Percentiles rank a stretch among this genome's conserved stretches.
phyloP scores from a whole-genome alignment of 2,888 invertebrate species.

The Mesochorus sp. region DNA sequence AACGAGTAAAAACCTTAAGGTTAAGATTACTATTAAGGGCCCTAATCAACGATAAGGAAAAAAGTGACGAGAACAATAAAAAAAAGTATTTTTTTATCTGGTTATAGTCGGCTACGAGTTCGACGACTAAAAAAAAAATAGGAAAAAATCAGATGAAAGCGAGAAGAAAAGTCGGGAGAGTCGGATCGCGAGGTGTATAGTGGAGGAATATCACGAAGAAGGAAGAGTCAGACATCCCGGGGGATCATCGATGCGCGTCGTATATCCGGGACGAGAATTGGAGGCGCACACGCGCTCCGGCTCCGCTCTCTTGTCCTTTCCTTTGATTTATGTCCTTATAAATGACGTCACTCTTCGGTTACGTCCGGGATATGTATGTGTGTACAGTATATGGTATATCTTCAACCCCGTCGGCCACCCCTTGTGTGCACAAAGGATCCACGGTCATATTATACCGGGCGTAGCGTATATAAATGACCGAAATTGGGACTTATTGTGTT shows the following conservation, averaged over 20 bases:
- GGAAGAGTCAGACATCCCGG: slow-evolving; percentile 54
- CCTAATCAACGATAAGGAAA: too few relatives aligned
- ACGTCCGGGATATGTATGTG: slow-evolving; percentile 69
- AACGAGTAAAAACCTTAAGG: too few relatives aligned
- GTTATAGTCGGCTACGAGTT: too few relatives aligned
- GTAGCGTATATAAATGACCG: slow-evolving; percentile 82
- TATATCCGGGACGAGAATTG: slow-evolving; percentile 61
- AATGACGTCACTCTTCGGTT: slow-evolving; percentile 81
- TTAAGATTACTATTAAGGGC: too few relatives aligned
- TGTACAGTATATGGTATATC: slow-evolving; percentile 35
- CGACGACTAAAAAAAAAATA: too few relatives aligned
- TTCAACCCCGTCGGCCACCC: slow-evolving; percentile 51
- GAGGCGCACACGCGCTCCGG: slow-evolving; percentile 49
- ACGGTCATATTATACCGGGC: slow-evolving; percentile 80
- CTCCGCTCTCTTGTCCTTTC: slow-evolving; percentile 72
- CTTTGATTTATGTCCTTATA: slow-evolving; percentile 82
- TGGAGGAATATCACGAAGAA: slow-evolving; percentile 31
- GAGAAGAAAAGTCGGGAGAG: slow-evolving; percentile 29
- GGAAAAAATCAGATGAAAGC: too few relatives aligned
- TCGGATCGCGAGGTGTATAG: too few relatives aligned
- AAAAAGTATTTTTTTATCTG: too few relatives aligned
- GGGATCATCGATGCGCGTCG: slow-evolving; percentile 59
- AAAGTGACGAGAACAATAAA: too few relatives aligned
- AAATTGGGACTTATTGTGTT: slow-evolving; percentile 82
- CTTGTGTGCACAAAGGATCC: slow-evolving; percentile 81